Conservation (phyloP, 2,797 vertebrate species). For the Sebastes diaconus region DNA sequence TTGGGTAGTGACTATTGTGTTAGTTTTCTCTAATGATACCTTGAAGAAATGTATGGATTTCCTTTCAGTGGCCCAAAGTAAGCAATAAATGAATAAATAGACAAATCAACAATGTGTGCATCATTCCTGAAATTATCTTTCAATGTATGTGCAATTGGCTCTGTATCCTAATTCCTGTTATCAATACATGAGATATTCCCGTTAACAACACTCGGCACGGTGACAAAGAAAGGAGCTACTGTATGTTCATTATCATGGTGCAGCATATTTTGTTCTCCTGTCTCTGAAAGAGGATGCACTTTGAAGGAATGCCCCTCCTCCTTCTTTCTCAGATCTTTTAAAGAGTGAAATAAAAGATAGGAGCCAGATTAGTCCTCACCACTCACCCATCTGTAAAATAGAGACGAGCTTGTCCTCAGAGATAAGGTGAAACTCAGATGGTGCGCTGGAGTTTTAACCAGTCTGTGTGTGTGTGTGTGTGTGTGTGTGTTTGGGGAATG, state of each 20-base stretch:
- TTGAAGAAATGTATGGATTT: not conserved
- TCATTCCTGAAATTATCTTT: not conserved
- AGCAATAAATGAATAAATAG: not conserved
- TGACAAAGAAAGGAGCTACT: not conserved
- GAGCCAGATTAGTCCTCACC: slow-evolving; percentile 38
- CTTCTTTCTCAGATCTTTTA: slow-evolving; percentile 35
- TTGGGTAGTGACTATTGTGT: not conserved
- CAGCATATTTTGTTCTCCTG: not conserved
- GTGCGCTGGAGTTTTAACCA: slow-evolving; percentile 21
- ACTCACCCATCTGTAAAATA: slow-evolving; percentile 47
- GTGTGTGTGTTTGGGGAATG: slow-evolving; percentile 26
- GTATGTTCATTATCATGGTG: not conserved
- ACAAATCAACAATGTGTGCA: not conserved
- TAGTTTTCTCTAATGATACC: not conserved
- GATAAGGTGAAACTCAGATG: slow-evolving; percentile 63
- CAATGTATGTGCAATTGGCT: not conserved
- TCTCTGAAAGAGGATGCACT: slow-evolving; percentile 25
- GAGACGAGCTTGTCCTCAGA: slow-evolving; percentile 52
- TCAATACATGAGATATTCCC: not conserved
- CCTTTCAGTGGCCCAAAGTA: not conserved
- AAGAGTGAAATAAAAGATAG: slow-evolving; percentile 41
- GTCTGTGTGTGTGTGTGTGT: slow-evolving; percentile 1
- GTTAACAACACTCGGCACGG: not conserved
- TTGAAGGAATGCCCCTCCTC: not conserved
- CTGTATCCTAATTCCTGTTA: not conserved